A percentile compares a stretch with the other conserved stretches of the same genome.
phyloP scores from a whole-genome alignment of 2,888 invertebrate species.

The Drosophila mimica region DNA sequence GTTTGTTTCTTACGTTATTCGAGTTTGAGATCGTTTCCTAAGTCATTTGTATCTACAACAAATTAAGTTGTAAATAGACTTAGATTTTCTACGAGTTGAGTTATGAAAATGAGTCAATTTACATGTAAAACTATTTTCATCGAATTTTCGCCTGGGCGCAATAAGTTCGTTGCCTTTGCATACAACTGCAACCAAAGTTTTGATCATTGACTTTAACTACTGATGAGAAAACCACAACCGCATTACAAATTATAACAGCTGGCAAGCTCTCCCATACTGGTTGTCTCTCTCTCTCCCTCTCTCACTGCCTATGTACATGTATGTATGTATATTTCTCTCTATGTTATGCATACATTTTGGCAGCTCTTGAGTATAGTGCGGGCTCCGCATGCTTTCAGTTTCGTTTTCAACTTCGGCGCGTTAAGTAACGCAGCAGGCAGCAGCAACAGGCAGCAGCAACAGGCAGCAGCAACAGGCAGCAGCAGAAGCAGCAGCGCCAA shows the following conservation, averaged over 20 bases:
- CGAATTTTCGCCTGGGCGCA: not conserved
- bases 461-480: constrained; percentile 16
- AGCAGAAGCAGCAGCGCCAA: constrained; percentile 21
- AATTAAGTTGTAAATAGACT: not conserved
- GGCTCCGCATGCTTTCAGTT: constrained; percentile 76
- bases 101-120: not conserved
- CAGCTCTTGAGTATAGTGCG: constrained; percentile 52
- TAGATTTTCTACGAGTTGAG: not conserved
- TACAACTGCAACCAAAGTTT: constrained; percentile 30
- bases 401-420: constrained; percentile 78
- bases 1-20: constrained; percentile 14
- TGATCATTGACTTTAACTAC: constrained; percentile 27
- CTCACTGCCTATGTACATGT: constrained; percentile 2
- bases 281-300: constrained; percentile 14
- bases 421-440: constrained; percentile 42
- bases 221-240: constrained; percentile 20
- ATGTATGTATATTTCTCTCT: constrained; percentile 8
- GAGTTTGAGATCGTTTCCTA: not conserved
- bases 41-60: not conserved
- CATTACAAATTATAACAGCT: constrained; percentile 48
- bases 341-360: constrained; percentile 45
- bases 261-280: constrained; percentile 22
- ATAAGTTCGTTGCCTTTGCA: constrained; percentile 54
- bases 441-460: constrained; percentile 17
- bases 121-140: not conserved